These are phyloP conservation scores for Anaspis maculata DNA, from an alignment of 2,888 invertebrate species.

Conservation along the genomic window DNA sequence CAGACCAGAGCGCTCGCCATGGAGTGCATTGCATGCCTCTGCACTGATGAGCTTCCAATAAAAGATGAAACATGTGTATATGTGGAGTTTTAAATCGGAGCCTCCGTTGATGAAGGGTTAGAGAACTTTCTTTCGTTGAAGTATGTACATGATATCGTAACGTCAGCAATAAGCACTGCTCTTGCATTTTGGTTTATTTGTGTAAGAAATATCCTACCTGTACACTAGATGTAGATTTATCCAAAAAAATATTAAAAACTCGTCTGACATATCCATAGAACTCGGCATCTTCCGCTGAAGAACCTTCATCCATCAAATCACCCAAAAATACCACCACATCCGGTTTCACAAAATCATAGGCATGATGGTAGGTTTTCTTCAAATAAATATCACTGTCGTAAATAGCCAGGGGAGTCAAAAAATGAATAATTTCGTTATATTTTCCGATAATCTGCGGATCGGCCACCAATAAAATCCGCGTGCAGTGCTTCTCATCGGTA, in stretches of 20 bases:
- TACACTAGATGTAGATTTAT: conserved; percentile 29
- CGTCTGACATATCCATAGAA: conserved; percentile 68
- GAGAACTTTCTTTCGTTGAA: too few species aligned
- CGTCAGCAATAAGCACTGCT: too few species aligned
- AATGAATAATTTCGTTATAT: conserved; percentile 56
- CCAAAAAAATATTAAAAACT: conserved; percentile 58
- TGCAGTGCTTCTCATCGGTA: conserved; percentile 30
- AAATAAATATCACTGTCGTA: conserved; percentile 84
- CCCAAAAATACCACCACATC: conserved; percentile 85
- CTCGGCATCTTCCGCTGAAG: conserved; percentile 58
- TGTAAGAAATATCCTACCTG: conserved; percentile 28
- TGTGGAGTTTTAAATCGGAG: too few species aligned
- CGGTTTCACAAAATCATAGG: conserved; percentile 63
- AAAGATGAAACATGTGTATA: too few species aligned
- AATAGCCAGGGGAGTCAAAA: conserved; percentile 61
- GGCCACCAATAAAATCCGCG: conserved; percentile 52
- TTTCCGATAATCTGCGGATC: conserved; percentile 92
- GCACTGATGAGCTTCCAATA: too few species aligned
- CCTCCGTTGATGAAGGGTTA: too few species aligned
- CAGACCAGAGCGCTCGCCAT: too few species aligned
- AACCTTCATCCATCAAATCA: conserved; percentile 93
- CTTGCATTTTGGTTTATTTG: too few species aligned
- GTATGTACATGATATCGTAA: too few species aligned
- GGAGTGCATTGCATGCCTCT: too few species aligned
- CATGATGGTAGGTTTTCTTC: conserved; percentile 66